These are phyloP conservation scores for Caenorhabditis sp. DNA, from an alignment of 2,888 invertebrate species.

Conservation along the genomic window DNA sequence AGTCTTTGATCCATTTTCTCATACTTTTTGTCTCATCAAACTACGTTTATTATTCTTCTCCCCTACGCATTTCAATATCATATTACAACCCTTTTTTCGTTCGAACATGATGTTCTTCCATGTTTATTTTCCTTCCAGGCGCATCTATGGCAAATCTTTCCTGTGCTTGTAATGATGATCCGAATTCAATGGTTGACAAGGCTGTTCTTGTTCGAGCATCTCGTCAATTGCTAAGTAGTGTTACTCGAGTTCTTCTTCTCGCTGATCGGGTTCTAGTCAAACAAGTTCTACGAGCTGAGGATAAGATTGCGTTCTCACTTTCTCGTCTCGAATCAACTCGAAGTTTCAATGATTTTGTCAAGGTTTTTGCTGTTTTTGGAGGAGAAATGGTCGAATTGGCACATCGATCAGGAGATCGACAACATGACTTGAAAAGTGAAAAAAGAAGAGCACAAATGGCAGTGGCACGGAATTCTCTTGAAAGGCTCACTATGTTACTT, in stretches of 20 bases:
- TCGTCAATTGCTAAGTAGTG: constrained; percentile 88
- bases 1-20: constrained; percentile 40
- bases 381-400: constrained; percentile 98
- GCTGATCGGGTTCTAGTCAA: constrained; percentile 98
- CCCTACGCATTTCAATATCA: not conserved
- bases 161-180: constrained; percentile 41
- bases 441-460: constrained; percentile 93
- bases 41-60: no score
- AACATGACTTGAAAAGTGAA: constrained; percentile 81
- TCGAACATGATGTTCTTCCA: not conserved
- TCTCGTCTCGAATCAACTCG: constrained; percentile 74
- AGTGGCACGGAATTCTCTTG: constrained; percentile 85
- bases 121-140: no score
- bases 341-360: constrained; percentile 88
- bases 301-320: constrained; percentile 78
- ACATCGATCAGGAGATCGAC: constrained; percentile 84
- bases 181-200: constrained; percentile 44
- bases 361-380: constrained; percentile 97
- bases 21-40: not conserved
- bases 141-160: constrained; percentile 67
- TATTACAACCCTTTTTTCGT: not conserved
- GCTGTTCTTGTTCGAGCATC: constrained; percentile 85
- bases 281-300: constrained; percentile 91
- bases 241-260: constrained; percentile 91
- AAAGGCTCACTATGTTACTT: constrained; percentile 86